Evolutionary conservation across 1,140 invertebrate genomes (phyloP), one percentile per base, ranked within the genome.

Genomic region (Macrobrachium nipponense): DNA sequence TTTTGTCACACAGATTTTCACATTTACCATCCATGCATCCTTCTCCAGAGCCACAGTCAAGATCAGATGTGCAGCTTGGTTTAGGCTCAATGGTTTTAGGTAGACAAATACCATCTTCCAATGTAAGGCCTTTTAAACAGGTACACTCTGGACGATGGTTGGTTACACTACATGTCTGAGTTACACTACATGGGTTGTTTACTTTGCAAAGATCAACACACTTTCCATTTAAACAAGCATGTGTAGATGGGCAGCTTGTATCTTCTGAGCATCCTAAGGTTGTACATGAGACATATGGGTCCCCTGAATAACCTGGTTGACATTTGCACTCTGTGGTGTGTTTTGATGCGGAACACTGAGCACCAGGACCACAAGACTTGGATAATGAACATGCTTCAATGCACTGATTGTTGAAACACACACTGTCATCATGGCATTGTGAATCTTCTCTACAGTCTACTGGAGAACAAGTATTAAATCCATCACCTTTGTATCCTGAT

Each of bases 321-420:
- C 96, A 97, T 89, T 95, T 93, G 90, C 96, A 97, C 94, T 94
- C 97, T 95, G 27, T 96, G 96, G 88, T 96, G 93, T 91, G 77
- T 80, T n/a, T 89, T 60, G 62, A 89, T 80, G 87, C 90, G 88
- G 75, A 68, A 83, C 91, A 91, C 61, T 90, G 77, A 14, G 91
- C 90, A 87, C 90, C 91, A 87, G 89, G 89, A 89, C 90, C 92
- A 89, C 91, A 96, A 23, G 89, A 72, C 14, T 60, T 51, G 14
- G 75, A 94, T 18, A 95, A 94, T 66, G 92, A 44, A 58, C 87
- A 89, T 58, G 90, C 95, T 90, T 97, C 94, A 2, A 95, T 93
- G 90, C 96, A 97, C 89, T 93, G 92, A 78, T 94, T 94, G 88
- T 97, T 96, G 44, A 90, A 23, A 90, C 96, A 98, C 78, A 96